Evolutionary conservation across 2,888 invertebrate species (phyloP), one percentile per base, ranked within the genome.

Genomic region (Tridacna crocea): DNA sequence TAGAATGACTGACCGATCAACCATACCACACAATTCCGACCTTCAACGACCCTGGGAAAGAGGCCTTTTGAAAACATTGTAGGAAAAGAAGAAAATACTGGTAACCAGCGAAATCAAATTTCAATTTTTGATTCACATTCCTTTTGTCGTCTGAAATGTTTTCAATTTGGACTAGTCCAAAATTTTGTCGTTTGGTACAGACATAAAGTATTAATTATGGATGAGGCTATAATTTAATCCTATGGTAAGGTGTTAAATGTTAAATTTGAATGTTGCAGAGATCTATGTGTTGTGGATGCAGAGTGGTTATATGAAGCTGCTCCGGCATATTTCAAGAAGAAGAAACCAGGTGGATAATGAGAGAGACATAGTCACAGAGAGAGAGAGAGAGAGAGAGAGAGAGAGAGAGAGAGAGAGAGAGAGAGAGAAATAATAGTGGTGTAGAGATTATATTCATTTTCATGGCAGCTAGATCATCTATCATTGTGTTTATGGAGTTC

Each of bases 201-300:
- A 4, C n/a, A n/a, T 58, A 58, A n/a, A n/a, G n/a, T n/a, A n/a
- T n/a, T n/a, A n/a, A n/a, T n/a, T n/a, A n/a, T 55, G 17, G 55
- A 10, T n/a, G 10, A 55, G 55, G 2, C 55, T 55, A 55, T 3
- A 19, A 55, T 55, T 55, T 55, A 1, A 10, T n/a, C 10, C 2
- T 55, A 6, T n/a, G n/a, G 60, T 60, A 60, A 60, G n/a, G 36
- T 4, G 36, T 36, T 36, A 36, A 36, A 36, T 36, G 36, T 36
- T 36, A 36, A 36, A 36, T 36, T 36, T 36, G 36, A 36, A 36
- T 74, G 8, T 75, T 75, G 22, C 36, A 77, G 77, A 60, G 96
- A 96, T 81, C 95, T 97, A 63, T 97, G 97, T 15, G 96, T 96
- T 58, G 96, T 98, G 72, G 97, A 97, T 92, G 95, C 96, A 15